These are phyloP conservation scores for Sycophila texana DNA, from an alignment of 2,888 invertebrate genomes.

Conservation along the genomic window DNA sequence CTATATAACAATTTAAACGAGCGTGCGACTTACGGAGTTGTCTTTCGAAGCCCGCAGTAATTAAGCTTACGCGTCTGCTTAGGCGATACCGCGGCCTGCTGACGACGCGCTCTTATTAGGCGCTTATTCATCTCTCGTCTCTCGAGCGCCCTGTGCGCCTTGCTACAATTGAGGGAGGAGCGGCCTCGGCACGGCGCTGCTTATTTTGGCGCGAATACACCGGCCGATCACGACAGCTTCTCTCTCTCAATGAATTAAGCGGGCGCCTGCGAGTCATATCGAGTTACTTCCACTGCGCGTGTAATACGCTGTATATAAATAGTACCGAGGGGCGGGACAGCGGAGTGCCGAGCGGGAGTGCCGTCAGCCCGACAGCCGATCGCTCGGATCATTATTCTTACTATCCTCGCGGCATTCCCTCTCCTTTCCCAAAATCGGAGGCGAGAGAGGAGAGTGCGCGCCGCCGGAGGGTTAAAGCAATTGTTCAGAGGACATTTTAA, in stretches of 20 bases:
- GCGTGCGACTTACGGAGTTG: too few relatives aligned
- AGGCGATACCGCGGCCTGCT: too few relatives aligned
- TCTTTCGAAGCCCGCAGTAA: too few relatives aligned
- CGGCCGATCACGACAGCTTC: not conserved
- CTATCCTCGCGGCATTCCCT: not conserved
- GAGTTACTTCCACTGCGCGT: conserved; percentile 38
- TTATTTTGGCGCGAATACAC: too few relatives aligned
- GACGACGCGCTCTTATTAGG: too few relatives aligned
- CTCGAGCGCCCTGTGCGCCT: not conserved
- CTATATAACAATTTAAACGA: too few relatives aligned
- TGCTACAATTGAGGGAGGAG: not conserved
- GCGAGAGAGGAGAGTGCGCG: too few relatives aligned
- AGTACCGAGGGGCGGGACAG: conserved; percentile 14
- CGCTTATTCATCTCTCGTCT: too few relatives aligned
- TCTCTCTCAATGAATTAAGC: conserved; percentile 40
- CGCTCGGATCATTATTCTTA: not conserved
- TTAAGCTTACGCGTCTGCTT: too few relatives aligned
- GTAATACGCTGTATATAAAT: conserved; percentile 34
- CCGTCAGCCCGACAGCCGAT: not conserved
- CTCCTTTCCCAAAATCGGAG: not conserved
- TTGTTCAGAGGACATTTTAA: not conserved
- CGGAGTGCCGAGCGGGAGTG: too few relatives aligned
- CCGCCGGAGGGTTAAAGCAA: not conserved
- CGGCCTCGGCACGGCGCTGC: too few relatives aligned
- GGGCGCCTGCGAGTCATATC: conserved; percentile 39